Percentiles rank a stretch among this genome's conserved stretches.
phyloP scores from a whole-genome alignment of 2,113 vertebrate species.

The Pogona vitticeps region DNA sequence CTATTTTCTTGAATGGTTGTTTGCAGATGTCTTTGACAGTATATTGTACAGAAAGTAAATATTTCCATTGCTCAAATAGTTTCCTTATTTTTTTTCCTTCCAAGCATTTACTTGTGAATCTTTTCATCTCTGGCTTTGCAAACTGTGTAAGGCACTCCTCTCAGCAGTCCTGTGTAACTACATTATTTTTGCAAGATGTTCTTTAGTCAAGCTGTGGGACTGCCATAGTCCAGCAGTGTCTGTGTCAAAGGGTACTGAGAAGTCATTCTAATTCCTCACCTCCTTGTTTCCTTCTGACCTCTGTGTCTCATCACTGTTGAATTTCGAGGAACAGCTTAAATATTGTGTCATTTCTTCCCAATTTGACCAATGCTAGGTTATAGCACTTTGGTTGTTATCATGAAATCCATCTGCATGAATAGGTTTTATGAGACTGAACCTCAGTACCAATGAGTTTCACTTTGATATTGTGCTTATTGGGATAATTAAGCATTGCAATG shows the following conservation, averaged over 20 bases:
- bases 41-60: not conserved
- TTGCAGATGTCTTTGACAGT: not conserved
- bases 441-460: conserved; percentile 18
- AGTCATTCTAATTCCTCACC: conserved; percentile 48
- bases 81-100: conserved; percentile 35
- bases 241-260: conserved; percentile 48
- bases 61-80: not conserved
- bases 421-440: conserved; percentile 35
- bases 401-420: conserved; percentile 42
- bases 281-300: conserved; percentile 36
- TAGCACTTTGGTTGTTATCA: conserved; percentile 45
- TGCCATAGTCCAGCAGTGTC: conserved; percentile 41
- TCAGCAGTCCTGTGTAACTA: conserved; percentile 40
- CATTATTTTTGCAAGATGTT: conserved; percentile 47
- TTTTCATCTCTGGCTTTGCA: conserved; percentile 25
- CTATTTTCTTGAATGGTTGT: conserved; percentile 5
- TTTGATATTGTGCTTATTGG: conserved; percentile 48
- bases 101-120: conserved; percentile 26
- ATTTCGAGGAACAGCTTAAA: conserved; percentile 39
- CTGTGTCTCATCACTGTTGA: conserved; percentile 33
- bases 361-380: conserved; percentile 48
- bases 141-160: conserved; percentile 5
- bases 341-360: conserved; percentile 28
- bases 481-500: conserved; percentile 53
- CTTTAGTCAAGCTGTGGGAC: conserved; percentile 8